Conservation (phyloP, 2,888 invertebrate genomes). For the Caenorhabditis sinica region DNA sequence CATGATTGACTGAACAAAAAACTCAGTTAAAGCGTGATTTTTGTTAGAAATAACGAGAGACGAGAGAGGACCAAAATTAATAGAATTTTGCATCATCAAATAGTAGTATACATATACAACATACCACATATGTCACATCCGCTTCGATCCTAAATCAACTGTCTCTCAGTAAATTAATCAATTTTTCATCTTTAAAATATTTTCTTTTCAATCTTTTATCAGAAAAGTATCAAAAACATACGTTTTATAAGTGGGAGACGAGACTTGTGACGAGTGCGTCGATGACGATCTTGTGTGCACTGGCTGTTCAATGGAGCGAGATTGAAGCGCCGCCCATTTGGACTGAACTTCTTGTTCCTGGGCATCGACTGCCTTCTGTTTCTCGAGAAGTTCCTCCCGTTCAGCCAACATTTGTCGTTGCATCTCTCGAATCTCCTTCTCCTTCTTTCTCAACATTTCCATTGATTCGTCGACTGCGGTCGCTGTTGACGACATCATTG, state of each 20-base stretch:
- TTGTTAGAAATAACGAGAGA: conserved; percentile 39
- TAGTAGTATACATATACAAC: conserved; percentile 31
- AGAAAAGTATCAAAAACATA: conserved; percentile 2
- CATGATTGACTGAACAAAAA: too few species aligned
- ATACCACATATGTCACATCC: conserved; percentile 62
- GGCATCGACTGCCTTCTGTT: conserved; percentile 49
- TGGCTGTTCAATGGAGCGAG: conserved; percentile 37
- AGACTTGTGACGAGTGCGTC: conserved; percentile 48
- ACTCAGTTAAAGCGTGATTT: background rate
- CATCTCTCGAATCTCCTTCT: conserved; percentile 67
- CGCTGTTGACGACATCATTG: conserved; percentile 55
- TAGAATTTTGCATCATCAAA: conserved; percentile 34
- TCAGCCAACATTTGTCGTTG: conserved; percentile 38
- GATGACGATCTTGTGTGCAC: conserved; percentile 46
- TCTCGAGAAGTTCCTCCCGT: conserved; percentile 50
- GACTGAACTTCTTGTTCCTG: conserved; percentile 62
- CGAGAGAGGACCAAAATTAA: conserved; percentile 5
- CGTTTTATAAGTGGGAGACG: conserved; percentile 57
- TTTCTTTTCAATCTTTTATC: background rate
- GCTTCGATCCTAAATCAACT: conserved; percentile 52
- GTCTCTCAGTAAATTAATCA: background rate
- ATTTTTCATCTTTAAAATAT: background rate
- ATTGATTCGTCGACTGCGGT: conserved; percentile 69
- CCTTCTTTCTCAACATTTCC: conserved; percentile 74
- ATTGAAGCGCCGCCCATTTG: conserved; percentile 63